Evolutionary conservation across 2,797 vertebrate genomes (phyloP).

Genomic region (Diglossa cyanea): DNA sequence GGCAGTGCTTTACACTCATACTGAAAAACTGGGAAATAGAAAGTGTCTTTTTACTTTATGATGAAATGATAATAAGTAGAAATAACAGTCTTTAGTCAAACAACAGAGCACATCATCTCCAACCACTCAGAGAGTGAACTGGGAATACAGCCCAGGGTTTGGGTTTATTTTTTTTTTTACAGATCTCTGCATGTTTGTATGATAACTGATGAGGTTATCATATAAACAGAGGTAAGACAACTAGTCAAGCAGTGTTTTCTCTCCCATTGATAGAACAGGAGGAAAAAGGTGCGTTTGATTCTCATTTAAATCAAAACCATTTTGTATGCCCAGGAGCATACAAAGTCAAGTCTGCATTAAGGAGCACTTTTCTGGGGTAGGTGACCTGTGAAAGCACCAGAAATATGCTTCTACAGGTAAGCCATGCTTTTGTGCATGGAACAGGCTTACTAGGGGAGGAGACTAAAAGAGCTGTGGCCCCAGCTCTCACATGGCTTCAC

Average conservation of each 20-base stretch:
- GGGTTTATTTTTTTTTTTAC: neutral
- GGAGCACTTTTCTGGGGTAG: neutral
- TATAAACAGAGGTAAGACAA: neutral
- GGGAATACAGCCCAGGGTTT: neutral
- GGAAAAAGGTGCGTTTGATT: neutral
- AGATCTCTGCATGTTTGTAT: neutral
- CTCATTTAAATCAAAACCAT: neutral
- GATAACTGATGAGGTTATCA: neutral
- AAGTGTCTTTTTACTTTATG: neutral
- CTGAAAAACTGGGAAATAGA: slow-evolving; percentile 5
- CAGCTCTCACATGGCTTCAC: neutral
- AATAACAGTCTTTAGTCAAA: slow-evolving; percentile 33
- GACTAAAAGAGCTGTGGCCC: neutral
- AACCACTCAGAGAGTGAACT: neutral
- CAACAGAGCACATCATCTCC: slow-evolving; percentile 7
- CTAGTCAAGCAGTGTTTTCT: neutral
- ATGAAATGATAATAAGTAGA: slow-evolving; percentile 25
- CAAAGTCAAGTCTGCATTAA: neutral
- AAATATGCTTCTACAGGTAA: neutral
- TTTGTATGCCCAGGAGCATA: neutral
- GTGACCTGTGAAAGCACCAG: neutral
- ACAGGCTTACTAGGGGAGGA: neutral
- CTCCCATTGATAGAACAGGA: neutral
- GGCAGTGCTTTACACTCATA: neutral
- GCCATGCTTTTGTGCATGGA: neutral